Conservation (phyloP, 2,888 invertebrate species). For the Stenolophus ochropezus region DNA sequence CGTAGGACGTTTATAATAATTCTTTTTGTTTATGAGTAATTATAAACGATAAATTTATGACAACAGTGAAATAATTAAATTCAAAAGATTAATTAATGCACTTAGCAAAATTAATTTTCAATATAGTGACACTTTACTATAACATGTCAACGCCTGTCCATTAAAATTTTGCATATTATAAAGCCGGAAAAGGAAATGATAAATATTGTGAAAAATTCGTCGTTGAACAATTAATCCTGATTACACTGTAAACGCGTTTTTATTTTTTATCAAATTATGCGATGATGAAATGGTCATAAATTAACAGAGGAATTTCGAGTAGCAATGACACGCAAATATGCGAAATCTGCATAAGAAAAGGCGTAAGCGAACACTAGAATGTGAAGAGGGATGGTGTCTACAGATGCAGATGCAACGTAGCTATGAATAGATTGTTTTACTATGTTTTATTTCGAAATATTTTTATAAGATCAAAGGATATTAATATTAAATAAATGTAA, state of each 20-base stretch:
- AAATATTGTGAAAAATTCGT: too few relatives aligned
- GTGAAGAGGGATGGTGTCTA: not conserved
- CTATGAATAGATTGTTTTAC: not conserved
- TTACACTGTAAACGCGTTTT: not conserved
- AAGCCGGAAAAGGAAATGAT: too few relatives aligned
- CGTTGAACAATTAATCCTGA: not conserved
- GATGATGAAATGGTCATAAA: not conserved
- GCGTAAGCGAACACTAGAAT: not conserved
- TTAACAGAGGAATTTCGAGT: not conserved
- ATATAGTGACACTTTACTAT: not conserved
- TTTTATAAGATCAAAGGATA: constrained; percentile 37
- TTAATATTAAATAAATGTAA: too few relatives aligned
- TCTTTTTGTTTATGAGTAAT: not conserved
- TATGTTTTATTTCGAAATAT: not conserved
- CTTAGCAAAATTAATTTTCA: not conserved
- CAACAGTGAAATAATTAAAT: not conserved
- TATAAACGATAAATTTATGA: not conserved
- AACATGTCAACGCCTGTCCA: not conserved
- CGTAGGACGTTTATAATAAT: not conserved
- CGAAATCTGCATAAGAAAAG: constrained; percentile 7
- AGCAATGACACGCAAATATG: not conserved
- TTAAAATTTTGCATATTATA: too few relatives aligned
- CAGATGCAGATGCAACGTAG: not conserved
- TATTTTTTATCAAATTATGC: not conserved
- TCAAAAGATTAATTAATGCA: not conserved